Conservation (phyloP, 1,140 invertebrate genomes). For the Pemphigus obesinymphae region DNA sequence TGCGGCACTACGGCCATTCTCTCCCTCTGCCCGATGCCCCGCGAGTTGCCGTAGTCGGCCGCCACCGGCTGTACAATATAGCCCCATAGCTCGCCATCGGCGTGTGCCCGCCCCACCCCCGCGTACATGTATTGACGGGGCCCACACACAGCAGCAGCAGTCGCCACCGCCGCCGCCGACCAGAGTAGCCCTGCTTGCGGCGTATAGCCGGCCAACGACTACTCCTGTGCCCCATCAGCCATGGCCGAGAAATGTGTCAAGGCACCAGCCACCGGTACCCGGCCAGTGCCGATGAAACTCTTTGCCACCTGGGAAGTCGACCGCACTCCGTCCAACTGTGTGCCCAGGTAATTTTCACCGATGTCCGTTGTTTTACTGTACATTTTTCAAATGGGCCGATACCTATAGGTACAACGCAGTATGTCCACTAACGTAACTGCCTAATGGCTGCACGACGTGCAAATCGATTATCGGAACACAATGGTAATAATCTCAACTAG, state of each 20-base stretch:
- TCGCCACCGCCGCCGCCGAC: not conserved
- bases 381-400: too few relatives aligned
- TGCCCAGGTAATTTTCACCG: slow-evolving; percentile 72
- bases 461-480: too few relatives aligned
- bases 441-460: too few relatives aligned
- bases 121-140: not conserved
- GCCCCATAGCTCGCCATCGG: too few relatives aligned
- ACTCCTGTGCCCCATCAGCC: not conserved
- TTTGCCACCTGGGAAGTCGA: slow-evolving; percentile 98
- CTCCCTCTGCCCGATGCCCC: not conserved
- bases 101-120: not conserved
- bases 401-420: too few relatives aligned
- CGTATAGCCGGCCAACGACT: not conserved
- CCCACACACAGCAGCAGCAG: not conserved
- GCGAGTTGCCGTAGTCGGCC: too few relatives aligned
- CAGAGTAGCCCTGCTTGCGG: too few relatives aligned
- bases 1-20: too few relatives aligned
- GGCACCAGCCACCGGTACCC: not conserved
- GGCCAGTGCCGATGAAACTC: slow-evolving; percentile 90
- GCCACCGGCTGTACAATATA: too few relatives aligned
- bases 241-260: slow-evolving; percentile 41
- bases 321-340: slow-evolving; percentile 91
- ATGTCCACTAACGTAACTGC: too few relatives aligned
- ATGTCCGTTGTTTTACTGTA: too few relatives aligned
- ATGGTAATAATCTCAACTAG: too few relatives aligned